A percentile compares a stretch with the other conserved stretches of the same genome.
phyloP scores from a whole-genome alignment of 92 coral and sea anemone species.

The Zoanthus gigantus region DNA sequence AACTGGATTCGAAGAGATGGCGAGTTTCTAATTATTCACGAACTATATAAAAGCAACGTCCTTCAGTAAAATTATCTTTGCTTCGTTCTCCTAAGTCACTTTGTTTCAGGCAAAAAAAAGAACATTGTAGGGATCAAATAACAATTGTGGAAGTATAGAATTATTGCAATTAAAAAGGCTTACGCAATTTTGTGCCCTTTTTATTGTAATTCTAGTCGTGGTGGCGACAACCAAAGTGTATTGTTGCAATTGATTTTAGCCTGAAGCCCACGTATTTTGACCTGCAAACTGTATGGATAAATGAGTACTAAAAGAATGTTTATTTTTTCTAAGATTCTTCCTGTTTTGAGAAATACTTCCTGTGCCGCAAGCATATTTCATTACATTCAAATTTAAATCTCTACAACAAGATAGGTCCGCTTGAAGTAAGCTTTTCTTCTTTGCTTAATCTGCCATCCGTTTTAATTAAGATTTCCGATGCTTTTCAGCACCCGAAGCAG shows the following conservation, averaged over 20 bases:
- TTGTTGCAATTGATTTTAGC: neutral
- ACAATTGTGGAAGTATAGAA: too few species aligned
- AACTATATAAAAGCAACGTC: too few species aligned
- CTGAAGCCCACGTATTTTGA: neutral
- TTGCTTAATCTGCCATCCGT: neutral
- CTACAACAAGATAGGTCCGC: neutral
- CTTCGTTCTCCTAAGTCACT: too few species aligned
- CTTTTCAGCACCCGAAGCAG: neutral
- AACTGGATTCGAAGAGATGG: too few species aligned
- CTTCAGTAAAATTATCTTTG: too few species aligned
- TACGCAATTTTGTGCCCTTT: too few species aligned
- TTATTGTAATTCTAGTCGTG: neutral
- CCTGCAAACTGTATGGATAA: too few species aligned
- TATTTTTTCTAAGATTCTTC: neutral
- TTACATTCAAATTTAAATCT: neutral
- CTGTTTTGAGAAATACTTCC: neutral
- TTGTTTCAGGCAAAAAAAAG: too few species aligned
- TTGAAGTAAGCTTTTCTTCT: neutral
- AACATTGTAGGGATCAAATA: too few species aligned
- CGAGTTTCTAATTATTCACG: too few species aligned
- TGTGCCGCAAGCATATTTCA: neutral
- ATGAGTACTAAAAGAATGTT: neutral
- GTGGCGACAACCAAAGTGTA: neutral
- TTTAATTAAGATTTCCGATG: neutral
- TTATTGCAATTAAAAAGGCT: too few species aligned